Conservation (phyloP, 53 echinoderm and acorn worm genomes). For the Mesocentrotus franciscanus region DNA sequence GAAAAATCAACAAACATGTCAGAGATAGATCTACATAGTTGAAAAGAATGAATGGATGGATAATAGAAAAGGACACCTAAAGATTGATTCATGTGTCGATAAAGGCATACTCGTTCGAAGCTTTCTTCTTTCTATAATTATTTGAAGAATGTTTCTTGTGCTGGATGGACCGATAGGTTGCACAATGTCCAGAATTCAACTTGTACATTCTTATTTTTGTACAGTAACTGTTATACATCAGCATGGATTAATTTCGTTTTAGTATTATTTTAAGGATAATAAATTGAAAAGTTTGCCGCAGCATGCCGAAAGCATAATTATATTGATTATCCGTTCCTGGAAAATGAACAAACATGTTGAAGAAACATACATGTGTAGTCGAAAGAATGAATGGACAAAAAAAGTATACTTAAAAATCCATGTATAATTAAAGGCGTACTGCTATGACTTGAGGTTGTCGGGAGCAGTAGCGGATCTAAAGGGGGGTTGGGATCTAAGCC, state of each 20-base stretch:
- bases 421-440: too few species aligned
- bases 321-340: background rate
- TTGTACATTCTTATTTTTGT: background rate
- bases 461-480: too few species aligned
- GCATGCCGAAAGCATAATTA: background rate
- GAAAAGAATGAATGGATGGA: background rate
- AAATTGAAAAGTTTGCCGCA: too few species aligned
- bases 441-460: too few species aligned
- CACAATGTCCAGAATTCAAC: background rate
- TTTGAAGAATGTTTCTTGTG: background rate
- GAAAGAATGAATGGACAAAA: background rate
- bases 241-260: background rate
- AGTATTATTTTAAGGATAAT: too few species aligned
- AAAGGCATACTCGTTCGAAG: background rate
- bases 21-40: background rate
- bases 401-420: background rate
- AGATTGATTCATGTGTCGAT: background rate
- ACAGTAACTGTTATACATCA: background rate
- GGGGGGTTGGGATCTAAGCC: too few species aligned
- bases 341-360: background rate
- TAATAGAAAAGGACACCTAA: background rate
- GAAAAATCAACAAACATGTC: background rate
- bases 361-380: background rate
- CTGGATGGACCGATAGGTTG: too few species aligned
- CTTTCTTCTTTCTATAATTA: background rate